Base-by-base conservation (phyloP, 2,113 vertebrate species). In the Octodon degus region DNA sequence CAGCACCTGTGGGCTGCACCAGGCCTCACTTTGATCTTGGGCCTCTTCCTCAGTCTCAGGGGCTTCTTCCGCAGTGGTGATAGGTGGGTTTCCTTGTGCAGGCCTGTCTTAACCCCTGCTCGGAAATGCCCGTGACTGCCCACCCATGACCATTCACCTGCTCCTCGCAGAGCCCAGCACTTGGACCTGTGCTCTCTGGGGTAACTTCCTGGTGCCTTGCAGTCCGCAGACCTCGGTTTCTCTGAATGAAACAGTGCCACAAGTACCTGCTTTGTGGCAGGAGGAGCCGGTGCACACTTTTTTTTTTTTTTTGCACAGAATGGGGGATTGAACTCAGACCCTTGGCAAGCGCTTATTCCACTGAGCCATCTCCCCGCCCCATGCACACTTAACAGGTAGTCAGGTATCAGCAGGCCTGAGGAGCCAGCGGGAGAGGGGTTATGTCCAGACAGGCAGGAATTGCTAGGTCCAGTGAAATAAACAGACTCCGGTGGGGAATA, bases 1-100 rank as follows among this genome's bases (percentile, higher is more conserved):
- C 0, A 0, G 16, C 0, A 32, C 5, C 32, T 34, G 7, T 5
- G 0, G 22, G 81, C 19, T 24, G 0, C 40, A 25, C 17, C 25
- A 0, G 0, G 32, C 58, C 67, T 4, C 34, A 19, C 50, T 43
- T 53, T 14, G 74, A 37, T 16, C 40, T 58, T 19, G 80, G 95
- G 55, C 17, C 30, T 72, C 0, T 5, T n/a, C 16, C 20, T n/a
- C 30, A 25, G 14, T n/a, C 10, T 47, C 16, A 2, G 8, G 9
- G 40, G 58, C 13, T 24, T 2, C 24, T 76, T 43, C 11, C 72
- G 25, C 72, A 25, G 72, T 43, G 22, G 22, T 43, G 72, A 25
- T 25, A 12, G 0, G 72, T 13, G 25, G 72, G 72, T 43, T 43
- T 25, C 72, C 22, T 12, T 34, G 37, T 22, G 76, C 20, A 62